Evolutionary conservation across 2,888 invertebrate species (phyloP).

Genomic region (Nephrotoma appendiculata): DNA sequence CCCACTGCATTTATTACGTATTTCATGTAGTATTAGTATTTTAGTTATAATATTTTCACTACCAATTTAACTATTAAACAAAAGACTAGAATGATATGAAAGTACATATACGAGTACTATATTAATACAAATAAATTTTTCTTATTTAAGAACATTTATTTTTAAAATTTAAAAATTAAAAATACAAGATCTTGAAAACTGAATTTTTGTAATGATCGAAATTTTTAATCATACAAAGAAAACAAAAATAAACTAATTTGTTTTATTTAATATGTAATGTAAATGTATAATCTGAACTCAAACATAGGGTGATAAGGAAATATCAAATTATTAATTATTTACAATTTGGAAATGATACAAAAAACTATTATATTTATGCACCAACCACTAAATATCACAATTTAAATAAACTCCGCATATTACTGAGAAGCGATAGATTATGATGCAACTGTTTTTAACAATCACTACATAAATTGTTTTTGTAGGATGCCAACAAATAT

Average conservation of each 20-base stretch:
- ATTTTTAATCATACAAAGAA: background rate
- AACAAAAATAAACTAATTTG: background rate
- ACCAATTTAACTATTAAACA: background rate
- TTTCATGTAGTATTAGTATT: background rate
- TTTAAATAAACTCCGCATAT: too few relatives aligned
- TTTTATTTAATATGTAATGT: background rate
- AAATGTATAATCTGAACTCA: background rate
- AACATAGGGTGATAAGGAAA: background rate
- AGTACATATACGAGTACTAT: background rate
- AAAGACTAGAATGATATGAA: background rate
- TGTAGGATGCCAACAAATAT: too few relatives aligned
- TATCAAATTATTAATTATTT: too few relatives aligned
- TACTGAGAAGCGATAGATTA: too few relatives aligned
- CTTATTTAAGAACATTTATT: background rate
- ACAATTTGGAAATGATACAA: too few relatives aligned
- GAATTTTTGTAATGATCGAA: background rate
- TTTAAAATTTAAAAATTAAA: background rate
- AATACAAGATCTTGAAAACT: background rate
- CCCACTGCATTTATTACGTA: background rate
- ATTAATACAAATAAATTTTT: background rate
- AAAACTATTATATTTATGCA: too few relatives aligned
- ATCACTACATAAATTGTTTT: too few relatives aligned
- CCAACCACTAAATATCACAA: too few relatives aligned
- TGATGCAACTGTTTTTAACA: too few relatives aligned
- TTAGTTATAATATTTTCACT: background rate